Conservation (phyloP, 2,113 vertebrate genomes). For the Taxidea taxus region DNA sequence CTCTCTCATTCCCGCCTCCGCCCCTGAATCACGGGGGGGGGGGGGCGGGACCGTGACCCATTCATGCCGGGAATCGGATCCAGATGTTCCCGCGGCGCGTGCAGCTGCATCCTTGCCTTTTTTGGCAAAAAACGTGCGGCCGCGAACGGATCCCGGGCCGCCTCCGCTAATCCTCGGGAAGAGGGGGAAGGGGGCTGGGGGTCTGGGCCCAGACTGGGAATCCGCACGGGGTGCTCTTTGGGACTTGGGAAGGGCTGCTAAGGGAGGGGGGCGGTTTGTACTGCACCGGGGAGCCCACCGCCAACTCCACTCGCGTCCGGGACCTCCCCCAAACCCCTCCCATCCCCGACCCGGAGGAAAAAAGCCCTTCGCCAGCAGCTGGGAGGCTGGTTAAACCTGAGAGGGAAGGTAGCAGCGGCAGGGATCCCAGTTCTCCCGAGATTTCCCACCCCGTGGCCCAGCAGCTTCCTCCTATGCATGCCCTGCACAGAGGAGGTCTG, state of each 20-base stretch:
- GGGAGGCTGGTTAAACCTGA: background rate
- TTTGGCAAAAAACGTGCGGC: conserved; percentile 96
- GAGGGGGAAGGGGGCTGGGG: conserved; percentile 39
- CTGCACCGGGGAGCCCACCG: background rate
- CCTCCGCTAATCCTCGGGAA: conserved; percentile 27
- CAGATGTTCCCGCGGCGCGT: conserved; percentile 91
- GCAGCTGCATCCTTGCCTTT: conserved; percentile 97
- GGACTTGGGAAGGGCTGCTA: background rate
- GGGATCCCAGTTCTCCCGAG: conserved; percentile 53
- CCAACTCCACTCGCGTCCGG: background rate
- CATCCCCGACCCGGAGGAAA: background rate
- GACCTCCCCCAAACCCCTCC: conserved; percentile 1
- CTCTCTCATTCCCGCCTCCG: conserved; percentile 78
- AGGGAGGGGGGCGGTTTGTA: background rate
- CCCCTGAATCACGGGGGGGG: conserved; percentile 63
- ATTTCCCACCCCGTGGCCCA: background rate
- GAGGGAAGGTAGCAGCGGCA: background rate
- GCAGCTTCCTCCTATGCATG: background rate
- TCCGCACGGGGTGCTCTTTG: background rate
- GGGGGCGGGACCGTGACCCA: conserved; percentile 85
- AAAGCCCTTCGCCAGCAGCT: conserved; percentile 24
- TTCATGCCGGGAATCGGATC: conserved; percentile 94
- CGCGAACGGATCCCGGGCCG: conserved; percentile 46
- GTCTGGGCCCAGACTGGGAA: conserved; percentile 35
- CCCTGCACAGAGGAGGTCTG: background rate